Conservation (phyloP, 2,888 invertebrate genomes). For the Actias luna region DNA sequence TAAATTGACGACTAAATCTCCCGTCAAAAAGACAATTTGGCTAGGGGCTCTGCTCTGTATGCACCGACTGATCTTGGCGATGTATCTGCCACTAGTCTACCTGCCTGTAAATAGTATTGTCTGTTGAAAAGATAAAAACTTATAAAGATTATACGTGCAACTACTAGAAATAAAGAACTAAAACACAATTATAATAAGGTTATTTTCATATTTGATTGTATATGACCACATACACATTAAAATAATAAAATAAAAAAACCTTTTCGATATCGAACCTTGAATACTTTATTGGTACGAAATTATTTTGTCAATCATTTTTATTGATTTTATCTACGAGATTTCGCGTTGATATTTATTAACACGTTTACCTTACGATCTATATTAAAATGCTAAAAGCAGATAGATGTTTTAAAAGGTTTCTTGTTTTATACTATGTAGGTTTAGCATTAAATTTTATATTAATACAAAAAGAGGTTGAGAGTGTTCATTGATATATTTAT, state of each 20-base stretch:
- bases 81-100: too few relatives aligned
- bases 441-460: not conserved
- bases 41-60: too few relatives aligned
- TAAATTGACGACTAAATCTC: too few relatives aligned
- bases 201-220: not conserved
- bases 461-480: too few relatives aligned
- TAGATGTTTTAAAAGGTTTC: not conserved
- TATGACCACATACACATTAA: not conserved
- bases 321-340: not conserved
- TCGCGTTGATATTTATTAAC: not conserved
- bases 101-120: too few relatives aligned
- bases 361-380: not conserved
- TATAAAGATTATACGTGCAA: too few relatives aligned
- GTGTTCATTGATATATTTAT: too few relatives aligned
- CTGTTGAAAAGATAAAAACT: too few relatives aligned
- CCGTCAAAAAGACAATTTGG: too few relatives aligned
- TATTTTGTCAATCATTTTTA: not conserved
- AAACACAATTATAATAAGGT: not conserved
- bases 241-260: not conserved
- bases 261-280: not conserved
- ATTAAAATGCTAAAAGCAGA: not conserved
- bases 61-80: too few relatives aligned
- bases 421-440: not conserved
- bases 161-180: too few relatives aligned
- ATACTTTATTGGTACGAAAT: not conserved